Base-by-base conservation (phyloP, 2,113 vertebrate genomes). In the Xiphophorus hellerii region DNA sequence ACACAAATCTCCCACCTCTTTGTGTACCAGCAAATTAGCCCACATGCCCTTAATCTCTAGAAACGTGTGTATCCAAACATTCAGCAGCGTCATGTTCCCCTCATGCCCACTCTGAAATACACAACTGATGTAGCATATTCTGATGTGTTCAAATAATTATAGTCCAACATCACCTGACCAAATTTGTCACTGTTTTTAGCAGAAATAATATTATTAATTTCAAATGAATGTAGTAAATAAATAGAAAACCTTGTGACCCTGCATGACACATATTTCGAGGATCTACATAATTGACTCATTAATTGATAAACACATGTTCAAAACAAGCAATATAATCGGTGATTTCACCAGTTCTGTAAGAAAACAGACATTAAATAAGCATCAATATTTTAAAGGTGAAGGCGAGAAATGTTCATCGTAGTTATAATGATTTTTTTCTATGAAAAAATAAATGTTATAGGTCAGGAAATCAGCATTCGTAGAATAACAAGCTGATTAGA, bases 1-100 rank as follows among this genome's bases (percentile, higher is more conserved):
- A 70, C 68, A 77, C 77, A 91, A 93, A 93, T 90, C 90, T 84
- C 86, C 63, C 63, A 37, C 30, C 22, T 37, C 69, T 25, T 66
- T 76, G 12, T 4, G 28, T 67, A 25, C 15, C 29, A 74, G 66
- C 87, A 60, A 74, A 75, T 79, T 75, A 91, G 87, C 28, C 63
- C 69, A 25, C 75, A 76, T 73, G 83, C 69, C 87, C 87, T 86
- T 82, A 77, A 72, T 82, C 62, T 80, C 51, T 28, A 5, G 74
- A 91, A 87, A 82, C 78, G 73, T 27, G 35, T 6, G 20, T 12
- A 64, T 77, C 60, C 39, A 39, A 10, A 31, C 61, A 74, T 76
- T 30, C 80, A 66, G 37, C 63, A 66, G 33, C 25, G 27, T 25
- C 64, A 14, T 5, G 4, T 71, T 63, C 58, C 74, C 62, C 28